These are phyloP conservation scores for Hestina assimilis DNA, from an alignment of 1,140 invertebrate genomes.

Conservation along the genomic window DNA sequence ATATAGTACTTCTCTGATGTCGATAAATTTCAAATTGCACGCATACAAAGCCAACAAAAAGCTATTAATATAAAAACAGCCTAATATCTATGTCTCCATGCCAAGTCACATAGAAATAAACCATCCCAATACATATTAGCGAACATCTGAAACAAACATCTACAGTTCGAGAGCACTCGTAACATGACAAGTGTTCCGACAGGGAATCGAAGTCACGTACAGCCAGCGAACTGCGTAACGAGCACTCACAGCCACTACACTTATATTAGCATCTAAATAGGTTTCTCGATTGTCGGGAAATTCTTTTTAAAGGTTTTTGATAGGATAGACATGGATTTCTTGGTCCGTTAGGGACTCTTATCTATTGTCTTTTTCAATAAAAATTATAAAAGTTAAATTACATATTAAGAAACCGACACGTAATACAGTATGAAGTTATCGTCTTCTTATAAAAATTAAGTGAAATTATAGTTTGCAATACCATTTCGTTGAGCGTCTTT, in stretches of 20 bases:
- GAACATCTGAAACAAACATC: slow-evolving; percentile 20
- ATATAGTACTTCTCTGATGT: too few species aligned
- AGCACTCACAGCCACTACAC: slow-evolving; percentile 12
- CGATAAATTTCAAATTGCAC: too few species aligned
- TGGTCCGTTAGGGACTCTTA: background rate
- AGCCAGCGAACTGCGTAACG: slow-evolving; percentile 19
- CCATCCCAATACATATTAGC: slow-evolving; percentile 20
- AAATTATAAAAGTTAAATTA: too few species aligned
- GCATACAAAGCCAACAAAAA: too few species aligned
- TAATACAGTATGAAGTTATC: too few species aligned
- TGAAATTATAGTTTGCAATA: too few species aligned
- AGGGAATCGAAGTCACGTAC: slow-evolving; percentile 32
- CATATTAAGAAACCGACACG: too few species aligned
- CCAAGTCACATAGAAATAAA: too few species aligned
- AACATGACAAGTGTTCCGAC: slow-evolving; percentile 19
- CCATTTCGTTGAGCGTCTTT: too few species aligned
- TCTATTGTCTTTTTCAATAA: background rate
- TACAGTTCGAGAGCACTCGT: slow-evolving; percentile 14
- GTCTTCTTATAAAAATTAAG: too few species aligned
- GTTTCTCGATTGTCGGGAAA: background rate
- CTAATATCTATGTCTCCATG: too few species aligned
- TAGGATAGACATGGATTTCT: background rate
- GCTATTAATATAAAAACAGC: too few species aligned
- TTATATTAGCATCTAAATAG: slow-evolving; percentile 28
- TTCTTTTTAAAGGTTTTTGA: slow-evolving; percentile 12